A percentile compares a stretch with the other conserved stretches of the same genome.
Conservation (phyloP, 1,140 invertebrate species). For the Bombus soroeensis region DNA sequence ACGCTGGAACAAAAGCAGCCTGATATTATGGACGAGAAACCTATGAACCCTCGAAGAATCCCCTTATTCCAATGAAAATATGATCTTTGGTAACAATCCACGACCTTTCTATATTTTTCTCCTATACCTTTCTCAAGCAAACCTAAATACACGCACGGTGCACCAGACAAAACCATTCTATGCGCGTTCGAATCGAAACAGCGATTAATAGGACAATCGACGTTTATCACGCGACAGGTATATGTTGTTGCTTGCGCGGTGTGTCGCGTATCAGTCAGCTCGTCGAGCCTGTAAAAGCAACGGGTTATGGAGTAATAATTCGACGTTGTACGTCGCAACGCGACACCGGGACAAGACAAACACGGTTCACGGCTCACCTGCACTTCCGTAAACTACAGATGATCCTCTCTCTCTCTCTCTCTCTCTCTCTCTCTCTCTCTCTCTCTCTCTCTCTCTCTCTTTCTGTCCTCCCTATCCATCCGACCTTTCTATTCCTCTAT, state of each 20-base stretch:
- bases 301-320: conserved; percentile 68
- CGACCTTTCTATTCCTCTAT: background rate
- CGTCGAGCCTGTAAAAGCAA: conserved; percentile 58
- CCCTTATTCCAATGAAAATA: background rate
- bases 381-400: conserved; percentile 13
- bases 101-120: background rate
- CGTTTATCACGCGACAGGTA: conserved; percentile 44
- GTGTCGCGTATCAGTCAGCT: conserved; percentile 37
- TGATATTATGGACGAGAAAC: background rate
- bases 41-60: too few species aligned
- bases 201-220: conserved; percentile 21
- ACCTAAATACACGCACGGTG: background rate
- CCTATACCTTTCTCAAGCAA: background rate
- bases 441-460: background rate
- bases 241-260: conserved; percentile 52
- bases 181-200: background rate
- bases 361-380: conserved; percentile 27
- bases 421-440: conserved; percentile 6
- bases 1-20: background rate
- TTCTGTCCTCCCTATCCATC: too few species aligned
- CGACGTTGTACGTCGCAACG: conserved; percentile 7
- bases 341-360: conserved; percentile 41
- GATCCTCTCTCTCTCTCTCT: background rate
- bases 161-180: background rate
- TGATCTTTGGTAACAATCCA: background rate